A percentile compares a stretch with the other conserved stretches of the same genome.
phyloP scores from a whole-genome alignment of 2,797 vertebrate genomes.

The Pangasius sanitwongsei region DNA sequence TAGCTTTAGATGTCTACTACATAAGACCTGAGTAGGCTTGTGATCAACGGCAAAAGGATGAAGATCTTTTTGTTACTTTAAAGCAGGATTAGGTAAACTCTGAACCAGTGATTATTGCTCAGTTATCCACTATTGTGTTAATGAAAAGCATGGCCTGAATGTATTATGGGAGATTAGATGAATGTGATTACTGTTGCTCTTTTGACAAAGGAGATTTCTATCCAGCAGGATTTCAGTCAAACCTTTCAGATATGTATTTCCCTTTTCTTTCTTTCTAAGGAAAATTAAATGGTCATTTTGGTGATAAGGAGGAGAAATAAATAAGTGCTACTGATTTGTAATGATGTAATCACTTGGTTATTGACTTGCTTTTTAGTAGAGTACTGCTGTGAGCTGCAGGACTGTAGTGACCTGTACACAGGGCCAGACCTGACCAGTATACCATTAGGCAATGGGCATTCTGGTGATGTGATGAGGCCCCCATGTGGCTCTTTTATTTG shows the following conservation, averaged over 20 bases:
- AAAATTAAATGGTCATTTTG: slow-evolving; percentile 67
- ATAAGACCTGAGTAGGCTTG: slow-evolving; percentile 68
- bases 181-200: slow-evolving; percentile 94
- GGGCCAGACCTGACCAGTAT: neutral
- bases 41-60: slow-evolving; percentile 65
- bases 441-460: neutral
- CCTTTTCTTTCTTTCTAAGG: slow-evolving; percentile 59
- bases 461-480: neutral
- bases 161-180: slow-evolving; percentile 92
- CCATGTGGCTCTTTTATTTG: neutral
- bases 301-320: slow-evolving; percentile 68
- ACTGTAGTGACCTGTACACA: neutral
- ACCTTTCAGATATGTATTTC: slow-evolving; percentile 67
- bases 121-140: slow-evolving; percentile 90
- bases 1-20: slow-evolving; percentile 68
- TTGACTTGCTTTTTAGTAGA: neutral
- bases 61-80: slow-evolving; percentile 78
- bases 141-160: slow-evolving; percentile 97
- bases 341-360: neutral
- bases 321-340: slow-evolving; percentile 41
- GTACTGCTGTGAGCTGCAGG: neutral
- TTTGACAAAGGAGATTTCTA: slow-evolving; percentile 86
- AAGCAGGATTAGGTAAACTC: slow-evolving; percentile 87
- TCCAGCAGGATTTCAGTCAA: slow-evolving; percentile 76
- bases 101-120: slow-evolving; percentile 89